Evolutionary conservation across 2,888 invertebrate genomes (phyloP).

Genomic region (Lampropteryx suffumata): DNA sequence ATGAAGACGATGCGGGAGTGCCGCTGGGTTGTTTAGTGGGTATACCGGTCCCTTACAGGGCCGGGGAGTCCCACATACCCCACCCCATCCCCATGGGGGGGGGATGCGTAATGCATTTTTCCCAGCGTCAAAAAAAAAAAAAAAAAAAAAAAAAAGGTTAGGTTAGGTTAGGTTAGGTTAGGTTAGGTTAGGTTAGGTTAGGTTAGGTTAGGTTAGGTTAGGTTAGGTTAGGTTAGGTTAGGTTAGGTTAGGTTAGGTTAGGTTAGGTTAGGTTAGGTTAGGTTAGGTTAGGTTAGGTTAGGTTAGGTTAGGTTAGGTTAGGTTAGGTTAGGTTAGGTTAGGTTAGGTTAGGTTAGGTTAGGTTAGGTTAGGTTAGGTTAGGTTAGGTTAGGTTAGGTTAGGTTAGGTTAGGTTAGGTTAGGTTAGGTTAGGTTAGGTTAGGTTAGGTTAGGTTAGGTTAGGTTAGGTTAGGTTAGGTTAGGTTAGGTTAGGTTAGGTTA

Average conservation of each 20-base stretch:
- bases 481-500: slow-evolving; percentile 29
- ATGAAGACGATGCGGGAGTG: too few species aligned
- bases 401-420: slow-evolving; percentile 15
- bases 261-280: slow-evolving; percentile 20
- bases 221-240: slow-evolving; percentile 19
- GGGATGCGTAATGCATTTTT: too few species aligned
- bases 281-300: slow-evolving; percentile 22
- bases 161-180: slow-evolving; percentile 18
- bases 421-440: slow-evolving; percentile 5
- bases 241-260: slow-evolving; percentile 26
- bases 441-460: slow-evolving; percentile 23
- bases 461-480: slow-evolving; percentile 28
- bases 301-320: slow-evolving; percentile 27
- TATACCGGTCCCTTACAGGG: too few species aligned
- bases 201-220: slow-evolving; percentile 15
- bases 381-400: slow-evolving; percentile 22
- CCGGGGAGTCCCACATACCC: too few species aligned
- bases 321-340: slow-evolving; percentile 21
- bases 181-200: slow-evolving; percentile 22
- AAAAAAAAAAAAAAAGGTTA: slow-evolving; percentile 8
- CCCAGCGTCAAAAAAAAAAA: too few species aligned
- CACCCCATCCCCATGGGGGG: too few species aligned
- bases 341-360: slow-evolving; percentile 23
- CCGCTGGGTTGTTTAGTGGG: too few species aligned
- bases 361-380: slow-evolving; percentile 24